Conservation (phyloP, 2,113 vertebrate species). For the Synchiropus splendidus region DNA sequence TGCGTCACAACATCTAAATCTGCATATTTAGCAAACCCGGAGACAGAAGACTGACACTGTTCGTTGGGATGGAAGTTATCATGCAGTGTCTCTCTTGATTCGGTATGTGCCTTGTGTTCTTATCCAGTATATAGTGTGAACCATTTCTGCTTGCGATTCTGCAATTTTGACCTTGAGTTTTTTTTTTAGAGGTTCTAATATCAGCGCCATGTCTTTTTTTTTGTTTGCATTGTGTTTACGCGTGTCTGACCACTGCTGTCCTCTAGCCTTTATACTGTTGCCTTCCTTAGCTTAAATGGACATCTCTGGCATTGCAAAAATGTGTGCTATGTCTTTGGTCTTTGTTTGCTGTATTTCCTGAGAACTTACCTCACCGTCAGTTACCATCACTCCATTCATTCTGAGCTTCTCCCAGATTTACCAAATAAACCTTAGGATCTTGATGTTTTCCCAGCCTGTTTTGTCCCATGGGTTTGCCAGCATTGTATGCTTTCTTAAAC, state of each 20-base stretch:
- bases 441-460: slow-evolving; percentile 1
- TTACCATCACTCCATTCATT: slow-evolving; percentile 21
- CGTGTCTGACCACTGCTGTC: slow-evolving; percentile 30
- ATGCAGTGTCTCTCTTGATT: too few species aligned
- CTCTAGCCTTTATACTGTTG: slow-evolving; percentile 26
- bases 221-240: slow-evolving; percentile 44
- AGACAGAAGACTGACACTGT: too few species aligned
- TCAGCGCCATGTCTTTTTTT: background rate
- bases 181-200: too few species aligned
- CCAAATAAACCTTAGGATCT: background rate
- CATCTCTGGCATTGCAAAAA: slow-evolving; percentile 49
- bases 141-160: too few species aligned
- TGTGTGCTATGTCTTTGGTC: slow-evolving; percentile 50
- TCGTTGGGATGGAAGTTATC: too few species aligned
- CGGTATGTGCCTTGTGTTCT: too few species aligned
- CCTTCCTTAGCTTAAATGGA: slow-evolving; percentile 26
- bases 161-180: too few species aligned
- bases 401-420: slow-evolving; percentile 27
- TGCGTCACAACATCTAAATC: too few species aligned
- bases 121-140: too few species aligned
- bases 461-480: too few species aligned
- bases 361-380: slow-evolving; percentile 2
- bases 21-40: too few species aligned
- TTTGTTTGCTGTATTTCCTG: slow-evolving; percentile 8
- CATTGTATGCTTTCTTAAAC: too few species aligned